A percentile compares a stretch with the other conserved stretches of the same genome.
phyloP scores from a whole-genome alignment of 2,113 vertebrate species.

The Rostratula benghalensis region DNA sequence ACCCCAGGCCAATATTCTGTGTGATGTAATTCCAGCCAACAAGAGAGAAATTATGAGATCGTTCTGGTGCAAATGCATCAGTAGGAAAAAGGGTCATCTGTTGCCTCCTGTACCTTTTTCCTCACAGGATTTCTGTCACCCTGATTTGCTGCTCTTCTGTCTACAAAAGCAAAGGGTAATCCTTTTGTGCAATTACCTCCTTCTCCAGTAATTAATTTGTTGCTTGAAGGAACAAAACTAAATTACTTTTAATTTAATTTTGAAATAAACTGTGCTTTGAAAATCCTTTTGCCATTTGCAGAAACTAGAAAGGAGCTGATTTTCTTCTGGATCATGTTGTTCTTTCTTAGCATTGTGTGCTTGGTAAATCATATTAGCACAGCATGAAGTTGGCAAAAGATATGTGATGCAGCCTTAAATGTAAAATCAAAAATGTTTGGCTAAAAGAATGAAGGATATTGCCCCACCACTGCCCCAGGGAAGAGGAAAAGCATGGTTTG shows the following conservation, averaged over 20 bases:
- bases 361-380: slow-evolving; percentile 33
- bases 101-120: neutral
- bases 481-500: neutral
- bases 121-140: neutral
- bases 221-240: slow-evolving; percentile 11
- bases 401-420: neutral
- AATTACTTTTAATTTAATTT: slow-evolving; percentile 18
- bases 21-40: neutral
- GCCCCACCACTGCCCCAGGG: neutral
- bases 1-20: neutral
- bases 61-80: neutral
- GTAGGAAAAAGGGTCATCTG: neutral
- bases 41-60: neutral
- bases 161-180: neutral
- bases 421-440: slow-evolving; percentile 11
- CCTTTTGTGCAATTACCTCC: neutral
- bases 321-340: neutral
- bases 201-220: neutral
- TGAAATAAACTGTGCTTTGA: neutral
- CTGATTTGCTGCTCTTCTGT: neutral
- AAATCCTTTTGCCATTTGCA: neutral
- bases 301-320: neutral
- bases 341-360: neutral
- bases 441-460: slow-evolving; percentile 1
- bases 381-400: slow-evolving; percentile 29